Evolutionary conservation across 2,888 invertebrate genomes (phyloP).

Genomic region (Megastigmus dorsalis): DNA sequence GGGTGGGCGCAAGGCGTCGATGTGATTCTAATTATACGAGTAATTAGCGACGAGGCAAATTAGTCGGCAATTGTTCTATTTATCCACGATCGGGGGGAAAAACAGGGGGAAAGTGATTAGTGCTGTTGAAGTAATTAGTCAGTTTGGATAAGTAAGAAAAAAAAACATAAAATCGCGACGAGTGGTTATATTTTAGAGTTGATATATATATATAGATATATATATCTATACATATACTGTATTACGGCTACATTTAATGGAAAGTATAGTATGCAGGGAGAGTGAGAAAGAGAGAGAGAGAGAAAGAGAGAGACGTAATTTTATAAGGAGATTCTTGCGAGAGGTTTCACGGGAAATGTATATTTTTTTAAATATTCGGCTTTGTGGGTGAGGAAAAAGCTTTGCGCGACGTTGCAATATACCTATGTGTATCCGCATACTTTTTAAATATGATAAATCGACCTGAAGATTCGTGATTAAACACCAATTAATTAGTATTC

Average conservation of each 20-base stretch:
- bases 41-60: slow-evolving; percentile 23
- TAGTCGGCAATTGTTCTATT: slow-evolving; percentile 25
- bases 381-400: slow-evolving; percentile 14
- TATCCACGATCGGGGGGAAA: neutral
- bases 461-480: slow-evolving; percentile 29
- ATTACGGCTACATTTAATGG: slow-evolving; percentile 18
- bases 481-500: slow-evolving; percentile 43
- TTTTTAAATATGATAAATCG: slow-evolving; percentile 32
- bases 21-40: slow-evolving; percentile 9
- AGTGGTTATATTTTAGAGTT: slow-evolving; percentile 47
- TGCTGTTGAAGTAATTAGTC: slow-evolving; percentile 30
- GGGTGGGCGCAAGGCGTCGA: neutral
- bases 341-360: slow-evolving; percentile 32
- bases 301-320: slow-evolving; percentile 20
- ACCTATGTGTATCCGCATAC: slow-evolving; percentile 24
- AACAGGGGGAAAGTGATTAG: slow-evolving; percentile 46
- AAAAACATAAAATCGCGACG: no score
- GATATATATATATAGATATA: slow-evolving; percentile 23
- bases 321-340: slow-evolving; percentile 34
- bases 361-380: slow-evolving; percentile 54
- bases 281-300: neutral
- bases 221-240: neutral
- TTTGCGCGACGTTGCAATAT: slow-evolving; percentile 26
- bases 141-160: slow-evolving; percentile 17
- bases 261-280: slow-evolving; percentile 1